Evolutionary conservation across 2,797 vertebrate species (phyloP).

Genomic region (Esox masquinongy): DNA sequence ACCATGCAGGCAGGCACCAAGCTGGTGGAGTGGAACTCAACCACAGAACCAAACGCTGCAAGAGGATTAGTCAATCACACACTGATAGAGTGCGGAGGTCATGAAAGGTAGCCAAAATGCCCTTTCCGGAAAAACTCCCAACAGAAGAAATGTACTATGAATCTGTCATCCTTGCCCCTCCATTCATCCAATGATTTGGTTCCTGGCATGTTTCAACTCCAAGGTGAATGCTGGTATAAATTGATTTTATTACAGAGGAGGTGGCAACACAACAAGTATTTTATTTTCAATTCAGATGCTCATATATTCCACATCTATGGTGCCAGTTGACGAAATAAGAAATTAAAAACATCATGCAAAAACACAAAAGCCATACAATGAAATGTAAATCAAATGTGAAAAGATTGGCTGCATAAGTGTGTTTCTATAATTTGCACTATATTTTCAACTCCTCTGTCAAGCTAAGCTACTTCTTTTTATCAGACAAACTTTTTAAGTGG

Average conservation of each 20-base stretch:
- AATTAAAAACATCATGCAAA: not conserved
- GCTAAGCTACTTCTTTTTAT: not conserved
- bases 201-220: conserved; percentile 6
- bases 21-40: not conserved
- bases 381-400: not conserved
- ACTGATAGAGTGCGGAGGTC: not conserved
- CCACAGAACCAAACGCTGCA: not conserved
- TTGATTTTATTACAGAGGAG: conserved; percentile 17
- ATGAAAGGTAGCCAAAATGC: not conserved
- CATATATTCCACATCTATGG: not conserved
- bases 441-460: not conserved
- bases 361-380: not conserved
- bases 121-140: conserved; percentile 1
- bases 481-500: not conserved
- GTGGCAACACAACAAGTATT: not conserved
- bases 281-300: conserved; percentile 3
- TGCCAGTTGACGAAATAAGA: not conserved
- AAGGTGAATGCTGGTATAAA: conserved; percentile 7
- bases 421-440: not conserved
- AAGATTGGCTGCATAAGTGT: not conserved
- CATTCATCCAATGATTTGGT: conserved; percentile 10
- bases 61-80: conserved; percentile 7
- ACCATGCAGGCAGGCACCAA: too few relatives aligned
- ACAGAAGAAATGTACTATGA: conserved; percentile 12
- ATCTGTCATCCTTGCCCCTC: conserved; percentile 15